phyloP scores from a whole-genome alignment of 2,888 invertebrate genomes.

The Tribolium freemani region DNA sequence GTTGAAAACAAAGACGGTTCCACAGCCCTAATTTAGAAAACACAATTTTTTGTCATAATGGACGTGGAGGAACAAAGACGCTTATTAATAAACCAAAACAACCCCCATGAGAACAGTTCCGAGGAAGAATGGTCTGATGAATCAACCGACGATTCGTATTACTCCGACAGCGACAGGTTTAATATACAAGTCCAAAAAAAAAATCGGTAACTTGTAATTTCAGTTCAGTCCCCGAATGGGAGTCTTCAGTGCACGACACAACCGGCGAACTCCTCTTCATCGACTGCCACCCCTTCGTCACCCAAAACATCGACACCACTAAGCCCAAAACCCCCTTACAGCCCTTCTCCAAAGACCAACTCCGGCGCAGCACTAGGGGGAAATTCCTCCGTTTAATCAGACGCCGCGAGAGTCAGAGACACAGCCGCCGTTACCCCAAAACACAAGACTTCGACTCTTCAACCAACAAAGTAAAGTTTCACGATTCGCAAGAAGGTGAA shows the following conservation, averaged over 20 bases:
- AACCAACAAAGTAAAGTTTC: slow-evolving; percentile 63
- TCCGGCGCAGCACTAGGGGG: slow-evolving; percentile 66
- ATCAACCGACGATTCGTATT: slow-evolving; percentile 70
- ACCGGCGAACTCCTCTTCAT: slow-evolving; percentile 79
- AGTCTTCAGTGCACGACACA: slow-evolving; percentile 73
- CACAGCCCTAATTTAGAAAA: no score
- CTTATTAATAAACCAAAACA: neutral
- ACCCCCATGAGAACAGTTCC: slow-evolving; percentile 1
- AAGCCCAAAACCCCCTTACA: slow-evolving; percentile 51
- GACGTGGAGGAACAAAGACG: neutral
- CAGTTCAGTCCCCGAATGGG: slow-evolving; percentile 80
- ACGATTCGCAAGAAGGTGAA: slow-evolving; percentile 71
- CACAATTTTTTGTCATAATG: no score
- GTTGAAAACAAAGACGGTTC: no score
- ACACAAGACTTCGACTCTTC: slow-evolving; percentile 54
- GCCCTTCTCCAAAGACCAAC: slow-evolving; percentile 63
- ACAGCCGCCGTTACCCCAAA: slow-evolving; percentile 64
- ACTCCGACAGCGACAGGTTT: slow-evolving; percentile 75
- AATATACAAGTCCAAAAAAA: no score
- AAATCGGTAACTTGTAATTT: slow-evolving; percentile 37
- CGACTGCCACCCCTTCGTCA: slow-evolving; percentile 70
- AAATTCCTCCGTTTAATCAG: slow-evolving; percentile 71
- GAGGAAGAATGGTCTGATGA: slow-evolving; percentile 65
- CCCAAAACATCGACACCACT: slow-evolving; percentile 57
- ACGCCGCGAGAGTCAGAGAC: slow-evolving; percentile 70